Evolutionary conservation across 2,888 invertebrate genomes (phyloP).

Genomic region (Drosophila helvetica): DNA sequence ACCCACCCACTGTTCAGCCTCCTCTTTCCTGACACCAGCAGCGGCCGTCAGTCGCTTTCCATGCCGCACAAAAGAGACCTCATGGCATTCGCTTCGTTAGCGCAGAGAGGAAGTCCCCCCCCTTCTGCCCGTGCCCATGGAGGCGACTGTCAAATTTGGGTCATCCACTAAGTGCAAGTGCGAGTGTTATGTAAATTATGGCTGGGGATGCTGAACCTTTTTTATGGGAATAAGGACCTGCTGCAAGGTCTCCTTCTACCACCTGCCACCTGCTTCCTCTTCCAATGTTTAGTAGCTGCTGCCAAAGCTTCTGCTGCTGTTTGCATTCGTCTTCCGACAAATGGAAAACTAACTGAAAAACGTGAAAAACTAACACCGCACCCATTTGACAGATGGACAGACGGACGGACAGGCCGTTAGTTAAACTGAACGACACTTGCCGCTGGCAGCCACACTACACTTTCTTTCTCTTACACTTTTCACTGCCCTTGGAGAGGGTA

Average conservation of each 20-base stretch:
- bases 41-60: no score
- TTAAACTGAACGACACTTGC: conserved; percentile 62
- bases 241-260: conserved; percentile 29
- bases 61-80: conserved; percentile 23
- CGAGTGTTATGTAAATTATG: conserved; percentile 78
- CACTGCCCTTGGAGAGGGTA: neutral
- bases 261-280: neutral
- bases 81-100: conserved; percentile 32
- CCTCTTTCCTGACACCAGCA: neutral
- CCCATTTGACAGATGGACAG: conserved; percentile 48
- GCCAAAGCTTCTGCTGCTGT: conserved; percentile 5
- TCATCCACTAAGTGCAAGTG: conserved; percentile 75
- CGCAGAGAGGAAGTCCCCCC: conserved; percentile 7
- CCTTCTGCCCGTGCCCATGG: conserved; percentile 9
- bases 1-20: conserved; percentile 1
- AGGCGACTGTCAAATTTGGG: conserved; percentile 61
- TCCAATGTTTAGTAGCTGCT: conserved; percentile 10
- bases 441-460: conserved; percentile 30
- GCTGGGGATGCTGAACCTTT: neutral
- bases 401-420: conserved; percentile 48
- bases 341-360: conserved; percentile 58
- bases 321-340: conserved; percentile 56
- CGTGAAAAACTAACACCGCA: conserved; percentile 52
- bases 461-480: neutral
- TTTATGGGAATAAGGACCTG: conserved; percentile 60